Base-by-base conservation (phyloP, 1,140 invertebrate genomes). In the Neodiprion pinetum region DNA sequence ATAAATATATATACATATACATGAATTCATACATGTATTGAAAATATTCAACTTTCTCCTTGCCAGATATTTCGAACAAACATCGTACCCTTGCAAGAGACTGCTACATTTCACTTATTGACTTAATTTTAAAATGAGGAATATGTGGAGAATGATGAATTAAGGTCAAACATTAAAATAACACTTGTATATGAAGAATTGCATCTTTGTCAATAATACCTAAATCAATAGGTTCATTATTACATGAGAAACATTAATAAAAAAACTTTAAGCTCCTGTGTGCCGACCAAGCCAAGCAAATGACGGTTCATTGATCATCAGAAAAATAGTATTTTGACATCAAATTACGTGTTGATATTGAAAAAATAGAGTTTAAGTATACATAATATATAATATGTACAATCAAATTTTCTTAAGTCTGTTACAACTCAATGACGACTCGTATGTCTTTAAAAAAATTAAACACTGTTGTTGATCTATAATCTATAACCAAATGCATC, bases 11-110 rank as follows among this genome's bases (percentile, higher is more conserved):
- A 40, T 40, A 40, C 28, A 5, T 40, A 40, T 40, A 40, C 28
- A 40, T 40, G 28, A 2, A 40, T 3, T 3, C 28, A 40, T 12
- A 12, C 28, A 40, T 40, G 53, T 61, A 61, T 61, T 7, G 11
- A 61, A 61, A 17, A 61, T 12, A 61, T 61, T 61, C 53, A 61
- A 61, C 53, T 61, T 61, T 61, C 7, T 9, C 53, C 9, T 61
- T 61, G 53, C 53, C 53, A 61, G 53, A 61, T 61, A 61, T 61
- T 61, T 61, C n/a, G 53, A 61, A 17, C 53, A 17, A 61, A 61
- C n/a, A 61, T 61, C 53, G 53, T 61, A 61, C 53, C 53, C 53
- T 61, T 61, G 53, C 53, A 61, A 61, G 53, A 61, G 11, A 61
- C n/a, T 61, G 53, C 53, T 17, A 61, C 4, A 3, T 17, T 12